Percentiles rank a stretch among this genome's conserved stretches.
Conservation (phyloP, 1,140 invertebrate genomes). For the Intoshia linei region DNA sequence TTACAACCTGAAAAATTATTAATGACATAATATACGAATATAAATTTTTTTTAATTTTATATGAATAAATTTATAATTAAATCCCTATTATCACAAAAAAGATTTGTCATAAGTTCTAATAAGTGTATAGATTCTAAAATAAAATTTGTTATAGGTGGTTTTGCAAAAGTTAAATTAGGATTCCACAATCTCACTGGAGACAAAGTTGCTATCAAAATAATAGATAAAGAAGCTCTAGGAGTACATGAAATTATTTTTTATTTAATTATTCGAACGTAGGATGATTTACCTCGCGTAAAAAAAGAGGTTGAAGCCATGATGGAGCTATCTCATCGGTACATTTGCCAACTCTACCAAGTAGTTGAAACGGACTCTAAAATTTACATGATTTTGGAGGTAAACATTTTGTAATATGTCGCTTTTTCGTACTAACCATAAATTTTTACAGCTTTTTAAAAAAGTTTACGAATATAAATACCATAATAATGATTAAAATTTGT, state of each 20-base stretch:
- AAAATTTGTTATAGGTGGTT: conserved; percentile 31
- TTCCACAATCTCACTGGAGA: conserved; percentile 40
- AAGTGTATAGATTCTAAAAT: too few relatives aligned
- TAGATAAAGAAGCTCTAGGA: conserved; percentile 38
- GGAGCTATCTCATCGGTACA: conserved; percentile 39
- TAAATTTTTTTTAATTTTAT: too few relatives aligned
- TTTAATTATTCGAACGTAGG: conserved; percentile 30
- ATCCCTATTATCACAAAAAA: too few relatives aligned
- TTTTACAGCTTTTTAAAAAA: too few relatives aligned
- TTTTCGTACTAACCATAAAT: too few relatives aligned
- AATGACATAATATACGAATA: too few relatives aligned
- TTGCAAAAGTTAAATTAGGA: conserved; percentile 44
- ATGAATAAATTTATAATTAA: too few relatives aligned
- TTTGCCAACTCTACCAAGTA: conserved; percentile 47
- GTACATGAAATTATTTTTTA: conserved; percentile 12
- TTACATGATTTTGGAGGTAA: conserved; percentile 32
- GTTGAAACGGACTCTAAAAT: conserved; percentile 34
- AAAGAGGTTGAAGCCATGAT: conserved; percentile 47
- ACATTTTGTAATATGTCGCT: conserved; percentile 3
- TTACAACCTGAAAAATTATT: too few relatives aligned
- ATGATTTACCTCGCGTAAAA: conserved; percentile 40
- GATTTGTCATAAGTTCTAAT: too few relatives aligned
- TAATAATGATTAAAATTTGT: too few relatives aligned
- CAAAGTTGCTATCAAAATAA: conserved; percentile 52
- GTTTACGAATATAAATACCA: too few relatives aligned